Evolutionary conservation across 1,140 invertebrate genomes (phyloP), one percentile per base, ranked within the genome.

Genomic region (Tetramorium alpestre): DNA sequence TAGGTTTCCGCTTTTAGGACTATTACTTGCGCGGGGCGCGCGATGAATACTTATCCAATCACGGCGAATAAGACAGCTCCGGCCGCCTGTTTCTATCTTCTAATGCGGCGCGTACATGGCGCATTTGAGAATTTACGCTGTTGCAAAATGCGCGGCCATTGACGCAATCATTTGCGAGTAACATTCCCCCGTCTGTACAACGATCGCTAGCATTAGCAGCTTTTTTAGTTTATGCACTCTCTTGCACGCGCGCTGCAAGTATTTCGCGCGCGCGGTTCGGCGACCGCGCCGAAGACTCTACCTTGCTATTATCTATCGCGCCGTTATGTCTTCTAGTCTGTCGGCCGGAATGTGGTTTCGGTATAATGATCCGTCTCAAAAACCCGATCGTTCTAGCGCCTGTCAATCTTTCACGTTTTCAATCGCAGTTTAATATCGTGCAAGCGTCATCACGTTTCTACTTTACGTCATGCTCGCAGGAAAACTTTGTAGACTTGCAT

Each of bases 261-360:
- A 58, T 73, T 82, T 84, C 49, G 80, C 67, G 77, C 28, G 3
- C 33, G 3, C 4, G 25, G n/a, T 75, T 56, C 73, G 51, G 49
- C 73, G 64, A 72, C 33, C 22, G 47, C 22, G 47, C n/a, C 47
- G 65, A 67, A 78, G 86, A 88, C 78, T 87, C 62, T 49, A 65
- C 44, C 51, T 81, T 33, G 41, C 64, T 18, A 73, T 89, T 88
- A 89, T 84, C 78, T 85, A 87, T 89, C 85, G 78, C 88, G 28
- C 51, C 82, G 76, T 89, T 89, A 90, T 80, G 70, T 78, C 54
- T 89, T 77, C 69, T 62, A 84, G 51, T 54, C 51, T 64, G 72
- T 38, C 25, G 76, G 47, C 38, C 58, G 88, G 85, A 90, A 89
- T 85, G 89, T 58, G 85, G 88, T 85, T 78, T 70, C 44, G 64